Evolutionary conservation across 2,888 invertebrate species (phyloP), one percentile per base, ranked within the genome.

Genomic region (Antitype chi): DNA sequence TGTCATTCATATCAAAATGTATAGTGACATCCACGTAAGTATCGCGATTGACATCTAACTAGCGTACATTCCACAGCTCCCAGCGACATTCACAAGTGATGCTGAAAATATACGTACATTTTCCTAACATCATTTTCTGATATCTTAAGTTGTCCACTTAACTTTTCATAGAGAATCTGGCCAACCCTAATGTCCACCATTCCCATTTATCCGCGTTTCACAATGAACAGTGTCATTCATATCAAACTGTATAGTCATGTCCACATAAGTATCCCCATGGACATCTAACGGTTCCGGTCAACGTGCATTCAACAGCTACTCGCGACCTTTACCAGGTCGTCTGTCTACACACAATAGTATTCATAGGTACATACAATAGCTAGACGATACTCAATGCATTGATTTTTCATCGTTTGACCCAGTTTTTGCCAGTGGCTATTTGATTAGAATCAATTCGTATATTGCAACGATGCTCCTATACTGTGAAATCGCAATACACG

Each of bases 401-500:
- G 84, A 78, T 87, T 83, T 80, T 87, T 78, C 81, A 81, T 76
- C 74, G 76, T 49, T 68, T 84, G 86, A 76, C 84, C 86, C 32
- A 87, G 77, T 87, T 87, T 85, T 80, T 80, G 57, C 66, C 28
- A 57, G 57, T 66, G 55, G 74, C 70, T 76, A 64, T 87, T 86
- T 87, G 78, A 87, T 87, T 83, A 86, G 77, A 83, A 66, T 72
- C 73, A 74, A 72, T 81, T 32, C 47, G 67, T 64, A 62, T 76
- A 73, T 79, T 76, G 81, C 74, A 81, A 53, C 23, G 74, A 75
- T 64, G 32, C 28, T 82, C 49, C 28, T 78, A 63, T 69, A 67
- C 63, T 62, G 66, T 78, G 43, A 81, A 75, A 76, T 86, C 25
- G 68, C 69, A 72, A 72, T 60, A 66, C 43, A 55, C 73, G 74